phyloP scores from a whole-genome alignment of 2,888 invertebrate genomes.

The Galerucella nymphaeae region DNA sequence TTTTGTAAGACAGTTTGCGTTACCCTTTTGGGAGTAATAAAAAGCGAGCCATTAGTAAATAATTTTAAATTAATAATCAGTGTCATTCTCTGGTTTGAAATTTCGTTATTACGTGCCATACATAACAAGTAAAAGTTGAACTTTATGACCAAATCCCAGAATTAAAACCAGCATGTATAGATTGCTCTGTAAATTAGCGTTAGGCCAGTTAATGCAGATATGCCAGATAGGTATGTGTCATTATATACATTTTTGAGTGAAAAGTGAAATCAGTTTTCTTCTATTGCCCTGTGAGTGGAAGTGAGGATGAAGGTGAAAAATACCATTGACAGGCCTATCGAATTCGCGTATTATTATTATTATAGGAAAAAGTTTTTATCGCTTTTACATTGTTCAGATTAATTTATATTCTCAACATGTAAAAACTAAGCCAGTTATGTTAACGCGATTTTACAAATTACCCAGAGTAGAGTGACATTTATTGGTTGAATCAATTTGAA shows the following conservation, averaged over 20 bases:
- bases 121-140: constrained; percentile 18
- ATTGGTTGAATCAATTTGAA: neutral
- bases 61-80: constrained; percentile 22
- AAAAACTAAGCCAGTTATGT: constrained; percentile 15
- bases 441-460: constrained; percentile 10
- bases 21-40: neutral
- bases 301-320: too few species aligned
- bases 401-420: constrained; percentile 11
- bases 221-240: too few species aligned
- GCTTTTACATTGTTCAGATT: neutral
- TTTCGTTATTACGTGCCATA: constrained; percentile 19
- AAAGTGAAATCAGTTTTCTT: too few species aligned
- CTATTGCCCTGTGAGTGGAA: too few species aligned
- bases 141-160: constrained; percentile 9
- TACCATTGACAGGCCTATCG: neutral
- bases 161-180: constrained; percentile 28
- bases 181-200: constrained; percentile 11
- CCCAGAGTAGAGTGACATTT: constrained; percentile 1
- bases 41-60: constrained; percentile 14
- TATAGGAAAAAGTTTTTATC: constrained; percentile 14
- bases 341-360: constrained; percentile 8
- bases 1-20: neutral
- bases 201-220: constrained; percentile 2
- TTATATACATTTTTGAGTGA: too few species aligned
- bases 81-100: constrained; percentile 18